Base-by-base conservation (phyloP, 2,888 invertebrate species). In the Electrophaes corylata region DNA sequence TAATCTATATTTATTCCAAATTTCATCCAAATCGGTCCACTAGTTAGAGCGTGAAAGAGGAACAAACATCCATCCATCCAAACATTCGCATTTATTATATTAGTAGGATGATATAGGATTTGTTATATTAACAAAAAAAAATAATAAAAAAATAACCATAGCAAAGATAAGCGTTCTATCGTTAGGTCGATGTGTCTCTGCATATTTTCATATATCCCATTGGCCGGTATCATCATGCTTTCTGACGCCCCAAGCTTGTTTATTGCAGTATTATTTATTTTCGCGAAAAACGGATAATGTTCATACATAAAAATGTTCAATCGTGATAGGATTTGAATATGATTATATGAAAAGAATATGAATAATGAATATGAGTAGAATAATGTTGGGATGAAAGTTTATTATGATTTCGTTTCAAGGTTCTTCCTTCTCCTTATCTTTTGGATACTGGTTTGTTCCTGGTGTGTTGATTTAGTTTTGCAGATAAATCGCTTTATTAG, bases 361-460 rank as follows among this genome's bases (percentile, higher is more conserved):
- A n/a, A n/a, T n/a, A n/a, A n/a, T 59, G 54, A 50, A 55, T 60
- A 41, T 47, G 50, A 51, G 51, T 47, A 46, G 50, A 54, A 59
- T 54, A 39, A 41, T 50, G 26, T 54, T 46, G 18, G 11, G 29
- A 44, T 12, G 37, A 44, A 46, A 37, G 2, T 29, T 2, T 37
- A 8, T 37, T 16, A 16, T 37, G 10, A 29, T 37, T 16, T 35
- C 31, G n/a, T 11, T n/a, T 31, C n/a, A n/a, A 11, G n/a, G n/a
- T n/a, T n/a, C n/a, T 26, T 6, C 26, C 2, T 10, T 10, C 26
- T 31, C 8, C 33, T 12, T 12, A 35, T 12, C 12, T 31, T n/a
- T n/a, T 31, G 1, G 0, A n/a, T 12, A 4, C 12, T 26, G 26
- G 26, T 26, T 26, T 20, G 20, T 5, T 20, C 20, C 5, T 20